Base-by-base conservation (phyloP, 2,888 invertebrate genomes). In the Bibio marci region DNA sequence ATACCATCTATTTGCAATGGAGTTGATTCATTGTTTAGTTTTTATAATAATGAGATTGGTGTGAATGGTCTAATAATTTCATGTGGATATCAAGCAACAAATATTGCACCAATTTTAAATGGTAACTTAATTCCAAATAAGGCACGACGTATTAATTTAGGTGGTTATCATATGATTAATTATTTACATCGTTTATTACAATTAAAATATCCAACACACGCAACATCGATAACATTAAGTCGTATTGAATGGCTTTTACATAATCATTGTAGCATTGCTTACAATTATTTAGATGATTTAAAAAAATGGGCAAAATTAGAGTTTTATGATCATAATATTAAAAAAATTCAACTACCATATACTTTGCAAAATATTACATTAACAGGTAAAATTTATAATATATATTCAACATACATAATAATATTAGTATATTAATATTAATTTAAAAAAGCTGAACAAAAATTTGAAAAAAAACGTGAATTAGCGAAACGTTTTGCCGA, bases 131-230 rank as follows among this genome's bases (percentile, higher is more conserved):
- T 81, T 51, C 64, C 72, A 40, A 68, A 69, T 30, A 75, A 80
- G 56, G 70, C 79, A 14, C 73, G 88, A 32, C 71, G 92, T 46
- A 76, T 94, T 35, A 90, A 90, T 63, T 67, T 88, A 42, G 73
- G 73, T 38, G 92, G 92, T 25, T 80, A 73, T 55, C 87, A 91
- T 59, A 73, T 92, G 48, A 77, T 80, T 42, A 71, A 70, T 30
- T 92, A 85, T 55, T 67, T 94, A 55, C 87, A 88, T 58, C 73
- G 87, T 43, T 66, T 92, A 35, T 66, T 94, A 30, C 92, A 94
- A 61, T 67, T 94, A 30, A 92, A 92, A 57, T 92, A 92, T 60
- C 91, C 94, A 0, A 83, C 82, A 1, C 92, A 92, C 62, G 73
- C 85, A 1, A 81, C 81, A 54, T 79, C 86, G 1, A 80, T 94